Percentiles rank a stretch among this genome's conserved stretches.
Evolutionary conservation across 2,888 invertebrate species (phyloP).

Genomic region (Rhopalosiphum nymphaeae): DNA sequence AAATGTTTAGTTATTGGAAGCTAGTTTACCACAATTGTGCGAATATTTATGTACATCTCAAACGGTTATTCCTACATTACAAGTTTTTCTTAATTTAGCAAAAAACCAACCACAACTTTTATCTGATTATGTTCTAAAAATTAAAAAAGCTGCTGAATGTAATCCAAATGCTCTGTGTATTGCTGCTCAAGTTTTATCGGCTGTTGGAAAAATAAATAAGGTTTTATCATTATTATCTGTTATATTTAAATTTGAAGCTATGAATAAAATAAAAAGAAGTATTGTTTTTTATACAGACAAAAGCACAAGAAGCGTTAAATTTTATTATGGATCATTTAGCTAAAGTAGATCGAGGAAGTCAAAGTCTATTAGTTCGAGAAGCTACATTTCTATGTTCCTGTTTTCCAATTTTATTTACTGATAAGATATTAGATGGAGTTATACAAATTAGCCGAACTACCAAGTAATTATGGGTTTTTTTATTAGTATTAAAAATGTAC

Average conservation of each 20-base stretch:
- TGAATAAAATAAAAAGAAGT: neutral
- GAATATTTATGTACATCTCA: conserved; percentile 79
- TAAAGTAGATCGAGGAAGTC: conserved; percentile 79
- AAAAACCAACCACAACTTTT: conserved; percentile 79
- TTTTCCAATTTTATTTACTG: conserved; percentile 85
- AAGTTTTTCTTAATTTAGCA: conserved; percentile 82
- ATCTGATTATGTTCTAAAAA: conserved; percentile 78
- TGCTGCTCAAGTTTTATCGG: conserved; percentile 80
- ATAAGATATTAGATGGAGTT: conserved; percentile 82
- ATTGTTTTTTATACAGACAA: conserved; percentile 73
- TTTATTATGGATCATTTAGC: conserved; percentile 84
- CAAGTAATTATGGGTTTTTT: conserved; percentile 64
- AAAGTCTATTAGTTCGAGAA: conserved; percentile 83
- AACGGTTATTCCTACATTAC: conserved; percentile 77
- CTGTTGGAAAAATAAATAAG: conserved; percentile 80
- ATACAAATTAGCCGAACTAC: conserved; percentile 73
- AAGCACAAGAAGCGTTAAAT: conserved; percentile 84
- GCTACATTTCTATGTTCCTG: conserved; percentile 85
- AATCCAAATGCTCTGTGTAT: conserved; percentile 77
- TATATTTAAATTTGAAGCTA: neutral
- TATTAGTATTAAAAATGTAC: conserved; percentile 7
- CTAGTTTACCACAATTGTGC: conserved; percentile 85
- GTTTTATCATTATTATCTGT: conserved; percentile 69
- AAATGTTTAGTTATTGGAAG: conserved; percentile 78
- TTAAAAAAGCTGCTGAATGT: conserved; percentile 79